Percentiles rank a stretch among this genome's conserved stretches.
These are phyloP conservation scores for Trissolcus basalis DNA, from an alignment of 1,140 invertebrate species.

Conservation along the genomic window DNA sequence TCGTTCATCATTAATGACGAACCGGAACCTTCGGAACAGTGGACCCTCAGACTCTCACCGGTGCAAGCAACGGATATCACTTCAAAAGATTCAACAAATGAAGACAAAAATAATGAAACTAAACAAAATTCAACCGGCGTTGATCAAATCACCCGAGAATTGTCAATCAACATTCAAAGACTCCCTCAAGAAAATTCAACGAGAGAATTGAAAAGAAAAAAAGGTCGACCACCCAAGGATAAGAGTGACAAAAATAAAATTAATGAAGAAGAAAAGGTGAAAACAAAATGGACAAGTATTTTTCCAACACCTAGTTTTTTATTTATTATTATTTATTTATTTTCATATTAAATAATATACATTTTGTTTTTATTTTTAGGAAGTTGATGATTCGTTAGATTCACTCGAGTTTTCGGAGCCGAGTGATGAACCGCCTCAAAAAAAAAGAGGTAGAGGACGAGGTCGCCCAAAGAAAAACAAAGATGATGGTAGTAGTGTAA, in stretches of 20 bases:
- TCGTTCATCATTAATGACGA: neutral
- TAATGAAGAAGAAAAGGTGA: conserved; percentile 2
- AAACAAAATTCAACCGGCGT: neutral
- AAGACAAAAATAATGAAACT: neutral
- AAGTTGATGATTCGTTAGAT: too few species aligned
- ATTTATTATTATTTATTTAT: too few species aligned
- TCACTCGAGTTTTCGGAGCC: conserved; percentile 19
- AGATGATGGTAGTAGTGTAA: conserved; percentile 32
- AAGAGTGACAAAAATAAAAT: conserved; percentile 15
- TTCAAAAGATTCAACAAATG: neutral
- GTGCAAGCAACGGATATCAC: neutral
- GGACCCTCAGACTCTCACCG: too few species aligned
- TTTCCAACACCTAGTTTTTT: too few species aligned
- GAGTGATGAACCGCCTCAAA: conserved; percentile 56
- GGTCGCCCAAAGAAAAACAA: conserved; percentile 65
- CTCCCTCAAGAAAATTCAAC: neutral
- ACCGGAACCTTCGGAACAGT: too few species aligned
- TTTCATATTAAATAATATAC: neutral
- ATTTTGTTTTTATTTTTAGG: too few species aligned
- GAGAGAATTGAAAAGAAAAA: conserved; percentile 23
- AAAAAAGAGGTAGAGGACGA: conserved; percentile 65
- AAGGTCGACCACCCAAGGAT: conserved; percentile 33
- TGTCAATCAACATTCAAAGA: neutral
- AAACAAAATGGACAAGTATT: too few species aligned
- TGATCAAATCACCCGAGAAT: neutral